phyloP scores from a whole-genome alignment of 2,888 invertebrate species.

The Hirtodrosophila confusa region DNA sequence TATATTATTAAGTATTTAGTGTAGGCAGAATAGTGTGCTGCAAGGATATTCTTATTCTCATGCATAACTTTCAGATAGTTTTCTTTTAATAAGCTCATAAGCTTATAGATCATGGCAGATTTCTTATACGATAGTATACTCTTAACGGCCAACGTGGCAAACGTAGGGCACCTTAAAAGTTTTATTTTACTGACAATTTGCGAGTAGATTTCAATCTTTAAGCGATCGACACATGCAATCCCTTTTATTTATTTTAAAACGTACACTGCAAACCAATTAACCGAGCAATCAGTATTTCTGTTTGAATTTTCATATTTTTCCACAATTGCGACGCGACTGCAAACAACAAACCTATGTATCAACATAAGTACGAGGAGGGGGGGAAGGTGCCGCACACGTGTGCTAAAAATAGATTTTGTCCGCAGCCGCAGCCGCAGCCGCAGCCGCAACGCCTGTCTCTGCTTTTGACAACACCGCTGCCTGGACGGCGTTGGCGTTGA shows the following conservation, averaged over 20 bases:
- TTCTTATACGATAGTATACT: too few species aligned
- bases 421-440: slow-evolving; percentile 39
- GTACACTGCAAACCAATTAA: neutral
- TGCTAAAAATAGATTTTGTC: slow-evolving; percentile 49
- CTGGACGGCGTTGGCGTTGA: slow-evolving; percentile 42
- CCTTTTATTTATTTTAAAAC: slow-evolving; percentile 1
- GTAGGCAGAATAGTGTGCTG: too few species aligned
- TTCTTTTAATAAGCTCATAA: too few species aligned
- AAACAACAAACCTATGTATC: slow-evolving; percentile 8
- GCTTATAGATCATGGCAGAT: too few species aligned
- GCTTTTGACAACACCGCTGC: slow-evolving; percentile 1
- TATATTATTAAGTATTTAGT: neutral
- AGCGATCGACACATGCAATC: neutral
- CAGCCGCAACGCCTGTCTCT: slow-evolving; percentile 20
- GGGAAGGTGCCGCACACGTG: slow-evolving; percentile 23
- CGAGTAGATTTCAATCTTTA: neutral
- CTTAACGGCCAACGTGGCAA: too few species aligned
- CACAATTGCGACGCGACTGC: slow-evolving; percentile 26
- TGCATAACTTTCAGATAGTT: too few species aligned
- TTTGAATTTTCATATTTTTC: slow-evolving; percentile 1
- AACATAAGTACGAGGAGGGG: neutral
- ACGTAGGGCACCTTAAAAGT: too few species aligned
- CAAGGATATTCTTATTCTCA: too few species aligned
- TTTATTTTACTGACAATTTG: slow-evolving; percentile 23
- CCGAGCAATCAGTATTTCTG: neutral